Conservation (phyloP, 2,797 vertebrate species). For the Myotis planiceps region DNA sequence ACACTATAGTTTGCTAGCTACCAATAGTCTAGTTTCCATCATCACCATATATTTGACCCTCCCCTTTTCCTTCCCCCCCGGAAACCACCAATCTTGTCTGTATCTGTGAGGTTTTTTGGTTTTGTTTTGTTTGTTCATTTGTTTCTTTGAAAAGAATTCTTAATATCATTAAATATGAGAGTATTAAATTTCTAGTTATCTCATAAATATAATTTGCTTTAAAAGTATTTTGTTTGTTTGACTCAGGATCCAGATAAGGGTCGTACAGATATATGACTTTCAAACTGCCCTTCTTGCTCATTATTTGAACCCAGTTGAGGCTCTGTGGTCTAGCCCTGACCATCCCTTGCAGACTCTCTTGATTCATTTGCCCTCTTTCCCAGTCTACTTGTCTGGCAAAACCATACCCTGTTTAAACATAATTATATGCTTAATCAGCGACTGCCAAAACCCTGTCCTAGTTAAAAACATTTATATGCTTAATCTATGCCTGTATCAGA, state of each 20-base stretch:
- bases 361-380: background rate
- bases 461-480: constrained; percentile 45
- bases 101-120: background rate
- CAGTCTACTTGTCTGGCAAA: constrained; percentile 2
- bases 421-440: background rate
- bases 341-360: background rate
- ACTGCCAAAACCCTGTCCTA: background rate
- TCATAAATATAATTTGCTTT: background rate
- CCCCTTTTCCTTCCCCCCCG: too few species aligned
- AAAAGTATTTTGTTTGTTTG: background rate
- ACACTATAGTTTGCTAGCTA: background rate
- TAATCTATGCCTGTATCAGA: background rate
- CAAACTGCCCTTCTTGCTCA: background rate
- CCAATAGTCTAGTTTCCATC: background rate
- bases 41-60: background rate
- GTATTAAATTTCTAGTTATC: background rate
- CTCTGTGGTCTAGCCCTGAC: background rate
- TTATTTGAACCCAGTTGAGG: background rate
- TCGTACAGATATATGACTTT: constrained; percentile 16
- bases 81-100: background rate
- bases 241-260: background rate
- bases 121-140: background rate
- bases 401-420: constrained; percentile 13
- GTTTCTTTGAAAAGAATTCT: background rate
- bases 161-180: constrained; percentile 39